A percentile compares a stretch with the other conserved stretches of the same genome.
These are phyloP conservation scores for Cacatua alba DNA, from an alignment of 2,113 vertebrate species.

Conservation along the genomic window DNA sequence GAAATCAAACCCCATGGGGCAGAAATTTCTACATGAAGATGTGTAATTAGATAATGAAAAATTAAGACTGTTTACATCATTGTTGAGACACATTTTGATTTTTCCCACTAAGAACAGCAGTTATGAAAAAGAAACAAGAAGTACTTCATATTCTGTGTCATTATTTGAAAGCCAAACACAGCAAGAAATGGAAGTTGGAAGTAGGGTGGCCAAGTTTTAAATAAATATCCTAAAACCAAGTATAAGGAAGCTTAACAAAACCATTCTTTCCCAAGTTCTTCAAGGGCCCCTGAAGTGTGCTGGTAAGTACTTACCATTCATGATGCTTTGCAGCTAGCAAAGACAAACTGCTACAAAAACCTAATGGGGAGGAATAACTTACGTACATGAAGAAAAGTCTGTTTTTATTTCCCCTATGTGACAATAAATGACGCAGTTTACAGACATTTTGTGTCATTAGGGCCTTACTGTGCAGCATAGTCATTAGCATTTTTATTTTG, in stretches of 20 bases:
- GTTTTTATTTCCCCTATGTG: not conserved
- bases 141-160: not conserved
- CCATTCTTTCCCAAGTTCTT: not conserved
- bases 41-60: not conserved
- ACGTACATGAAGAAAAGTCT: not conserved
- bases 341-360: not conserved
- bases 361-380: not conserved
- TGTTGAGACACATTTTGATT: not conserved
- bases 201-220: not conserved
- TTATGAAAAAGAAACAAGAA: not conserved
- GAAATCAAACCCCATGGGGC: not conserved
- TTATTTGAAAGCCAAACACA: not conserved
- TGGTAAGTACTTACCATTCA: not conserved
- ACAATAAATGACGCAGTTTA: not conserved
- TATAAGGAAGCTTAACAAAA: not conserved
- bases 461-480: not conserved
- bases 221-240: not conserved
- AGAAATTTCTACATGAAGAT: not conserved
- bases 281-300: not conserved
- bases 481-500: slow-evolving; percentile 4
- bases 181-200: not conserved
- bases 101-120: not conserved
- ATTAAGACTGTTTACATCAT: not conserved
- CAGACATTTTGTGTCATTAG: not conserved
- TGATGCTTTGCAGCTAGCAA: accelerated